Evolutionary conservation across 2,888 invertebrate species (phyloP), one percentile per base, ranked within the genome.

Genomic region (Cremastinae sp.): DNA sequence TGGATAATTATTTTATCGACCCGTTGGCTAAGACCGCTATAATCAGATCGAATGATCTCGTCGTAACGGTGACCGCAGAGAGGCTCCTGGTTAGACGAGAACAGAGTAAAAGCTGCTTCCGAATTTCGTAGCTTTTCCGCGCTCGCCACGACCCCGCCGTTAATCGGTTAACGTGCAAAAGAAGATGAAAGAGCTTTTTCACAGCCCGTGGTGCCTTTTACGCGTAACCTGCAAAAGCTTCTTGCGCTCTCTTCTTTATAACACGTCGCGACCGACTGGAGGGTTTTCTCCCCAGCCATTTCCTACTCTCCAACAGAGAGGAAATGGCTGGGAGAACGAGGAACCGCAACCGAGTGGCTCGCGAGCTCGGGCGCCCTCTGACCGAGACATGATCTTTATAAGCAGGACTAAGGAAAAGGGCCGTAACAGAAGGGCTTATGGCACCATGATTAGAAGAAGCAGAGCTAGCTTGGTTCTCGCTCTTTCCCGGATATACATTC

Each of bases 401-500:
- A 20, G 20, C 5, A 1, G 2, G 14, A 14, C 34, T 38, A 18
- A 56, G 56, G 18, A 43, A 41, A 56, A 12, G 45, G 34, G 47
- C 47, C 18, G 14, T 10, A 68, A 47, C 38, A 20, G 62, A 43
- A 59, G 59, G 38, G 61, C 61, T 36, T 62, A 58, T 12, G 10
- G 54, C n/a, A 47, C 18, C 53, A 43, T 41, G 58, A 65, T 64
- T 51, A 75, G 61, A 59, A 56, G 59, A 45, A 43, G 70, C 62
- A 45, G 28, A 28, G 61, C 66, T 62, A 66, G 22, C 68, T 3
- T 8, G 74, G 69, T 74, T 69, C 79, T 79, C 74, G 76, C 66
- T 76, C 51, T 75, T 78, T 76, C 61, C 74, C 56, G 38, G 10
- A 12, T n/a, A 4, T 16, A 16, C 45, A 10, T 16, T 1, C 45